phyloP scores from a whole-genome alignment of 2,113 vertebrate genomes.

The Oophaga pumilio region DNA sequence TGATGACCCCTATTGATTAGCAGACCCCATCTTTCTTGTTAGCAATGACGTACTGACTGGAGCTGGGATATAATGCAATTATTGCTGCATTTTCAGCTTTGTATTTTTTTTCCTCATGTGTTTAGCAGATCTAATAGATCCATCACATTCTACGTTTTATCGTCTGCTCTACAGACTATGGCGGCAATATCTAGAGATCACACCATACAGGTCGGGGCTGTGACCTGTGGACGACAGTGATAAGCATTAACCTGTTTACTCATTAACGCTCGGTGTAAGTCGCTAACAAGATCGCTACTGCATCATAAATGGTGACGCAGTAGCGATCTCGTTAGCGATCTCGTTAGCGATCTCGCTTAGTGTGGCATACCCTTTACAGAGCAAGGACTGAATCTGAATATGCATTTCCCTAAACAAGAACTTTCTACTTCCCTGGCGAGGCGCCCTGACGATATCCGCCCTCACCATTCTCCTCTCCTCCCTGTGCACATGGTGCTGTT shows the following conservation, averaged over 20 bases:
- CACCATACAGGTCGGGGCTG: no score
- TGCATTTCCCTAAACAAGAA: no score
- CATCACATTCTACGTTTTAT: neutral
- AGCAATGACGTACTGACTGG: neutral
- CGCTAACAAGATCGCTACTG: no score
- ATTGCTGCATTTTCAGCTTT: neutral
- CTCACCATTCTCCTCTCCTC: no score
- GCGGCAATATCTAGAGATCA: neutral
- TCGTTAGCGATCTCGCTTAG: no score
- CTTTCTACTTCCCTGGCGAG: no score
- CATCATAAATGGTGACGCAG: no score
- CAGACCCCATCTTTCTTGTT: neutral
- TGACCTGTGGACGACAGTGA: slow-evolving; percentile 28
- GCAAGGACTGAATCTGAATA: no score
- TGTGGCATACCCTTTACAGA: no score
- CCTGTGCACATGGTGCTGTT: no score
- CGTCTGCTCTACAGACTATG: neutral
- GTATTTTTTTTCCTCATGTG: neutral
- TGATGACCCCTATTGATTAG: neutral
- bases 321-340: no score
- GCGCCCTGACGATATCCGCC: no score
- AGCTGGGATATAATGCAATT: neutral
- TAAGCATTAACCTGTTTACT: slow-evolving; percentile 35
- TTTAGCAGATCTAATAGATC: neutral
- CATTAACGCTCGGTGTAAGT: slow-evolving; percentile 25